Percentiles rank a stretch among this genome's conserved stretches.
These are phyloP conservation scores for Chymomyza caudatula DNA, from an alignment of 2,888 invertebrate species.

Conservation along the genomic window DNA sequence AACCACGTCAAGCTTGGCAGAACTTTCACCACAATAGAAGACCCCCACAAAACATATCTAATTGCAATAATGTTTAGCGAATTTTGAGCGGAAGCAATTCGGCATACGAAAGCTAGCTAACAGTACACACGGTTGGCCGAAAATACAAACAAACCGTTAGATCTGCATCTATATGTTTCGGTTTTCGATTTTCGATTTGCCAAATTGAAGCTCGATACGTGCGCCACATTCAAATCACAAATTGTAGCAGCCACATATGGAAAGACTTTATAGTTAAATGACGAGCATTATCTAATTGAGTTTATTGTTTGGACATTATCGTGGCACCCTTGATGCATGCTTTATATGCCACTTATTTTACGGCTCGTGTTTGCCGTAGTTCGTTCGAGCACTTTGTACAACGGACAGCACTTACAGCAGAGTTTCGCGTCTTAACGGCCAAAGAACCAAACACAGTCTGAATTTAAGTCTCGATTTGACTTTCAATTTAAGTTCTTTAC, in stretches of 20 bases:
- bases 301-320: neutral
- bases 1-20: neutral
- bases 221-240: neutral
- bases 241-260: constrained; percentile 6
- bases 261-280: constrained; percentile 2
- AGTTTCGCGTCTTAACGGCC: constrained; percentile 48
- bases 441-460: constrained; percentile 67
- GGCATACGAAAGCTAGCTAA: neutral
- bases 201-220: constrained; percentile 1
- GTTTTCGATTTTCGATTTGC: neutral
- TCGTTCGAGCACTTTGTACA: constrained; percentile 1
- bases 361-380: neutral
- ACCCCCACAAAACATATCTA: neutral
- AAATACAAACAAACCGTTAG: neutral
- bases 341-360: neutral
- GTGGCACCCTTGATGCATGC: neutral
- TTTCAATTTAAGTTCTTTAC: constrained; percentile 61
- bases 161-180: too few relatives aligned
- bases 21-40: constrained; percentile 36
- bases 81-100: neutral
- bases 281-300: neutral
- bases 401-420: constrained; percentile 45
- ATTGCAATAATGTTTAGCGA: neutral
- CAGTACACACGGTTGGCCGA: too few relatives aligned
- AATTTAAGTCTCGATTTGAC: constrained; percentile 50